Percentiles rank a stretch among this genome's conserved stretches.
phyloP scores from a whole-genome alignment of 2,888 invertebrate genomes.

The Catonia carolina region DNA sequence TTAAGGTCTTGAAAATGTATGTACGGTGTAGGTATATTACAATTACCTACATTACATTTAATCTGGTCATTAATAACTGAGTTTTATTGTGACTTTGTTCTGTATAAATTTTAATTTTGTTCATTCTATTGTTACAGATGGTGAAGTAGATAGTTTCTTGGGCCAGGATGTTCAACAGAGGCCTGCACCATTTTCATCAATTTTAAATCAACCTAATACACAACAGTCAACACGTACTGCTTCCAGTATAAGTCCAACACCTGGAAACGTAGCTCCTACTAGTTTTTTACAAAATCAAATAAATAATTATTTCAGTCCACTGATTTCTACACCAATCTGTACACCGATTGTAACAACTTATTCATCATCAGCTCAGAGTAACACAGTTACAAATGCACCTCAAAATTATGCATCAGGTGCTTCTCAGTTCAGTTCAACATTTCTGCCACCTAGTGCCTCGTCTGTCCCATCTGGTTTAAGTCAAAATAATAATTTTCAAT shows the following conservation, averaged over 20 bases:
- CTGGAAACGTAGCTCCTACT: slow-evolving; percentile 12
- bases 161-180: slow-evolving; percentile 33
- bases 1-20: too few species aligned
- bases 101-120: too few species aligned
- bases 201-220: not conserved
- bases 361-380: slow-evolving; percentile 32
- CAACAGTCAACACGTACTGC: not conserved
- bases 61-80: too few species aligned
- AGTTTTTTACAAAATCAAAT: not conserved
- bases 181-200: not conserved
- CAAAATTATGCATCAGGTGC: not conserved
- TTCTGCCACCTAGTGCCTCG: slow-evolving; percentile 38
- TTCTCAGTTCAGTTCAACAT: slow-evolving; percentile 20
- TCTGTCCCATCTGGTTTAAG: too few species aligned
- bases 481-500: too few species aligned
- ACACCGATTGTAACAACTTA: slow-evolving; percentile 25
- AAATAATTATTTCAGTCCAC: not conserved
- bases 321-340: not conserved
- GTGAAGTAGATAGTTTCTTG: slow-evolving; percentile 38
- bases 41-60: too few species aligned
- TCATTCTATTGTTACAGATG: slow-evolving; percentile 34
- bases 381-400: slow-evolving; percentile 29
- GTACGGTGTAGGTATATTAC: too few species aligned
- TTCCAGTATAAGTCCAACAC: too few species aligned
- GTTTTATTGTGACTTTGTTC: too few species aligned